Conservation (phyloP, 2,113 vertebrate genomes). For the Oenanthe melanoleuca region DNA sequence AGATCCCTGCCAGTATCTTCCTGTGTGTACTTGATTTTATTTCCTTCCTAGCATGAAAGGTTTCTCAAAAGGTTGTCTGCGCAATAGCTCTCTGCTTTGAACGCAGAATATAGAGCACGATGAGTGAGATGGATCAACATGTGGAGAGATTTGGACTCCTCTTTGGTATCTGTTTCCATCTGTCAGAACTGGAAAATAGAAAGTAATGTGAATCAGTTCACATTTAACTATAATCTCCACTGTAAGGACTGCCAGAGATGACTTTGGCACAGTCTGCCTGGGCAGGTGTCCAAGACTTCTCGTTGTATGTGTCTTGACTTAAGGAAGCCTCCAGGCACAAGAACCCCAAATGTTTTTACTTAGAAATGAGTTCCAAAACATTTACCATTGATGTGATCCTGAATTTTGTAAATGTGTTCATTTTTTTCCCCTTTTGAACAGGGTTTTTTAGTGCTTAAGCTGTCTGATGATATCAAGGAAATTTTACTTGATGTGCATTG, state of each 20-base stretch:
- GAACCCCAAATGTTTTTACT: not conserved
- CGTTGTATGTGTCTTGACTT: not conserved
- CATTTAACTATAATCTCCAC: conserved; percentile 45
- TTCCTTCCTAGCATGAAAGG: conserved; percentile 2
- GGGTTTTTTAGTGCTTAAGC: not conserved
- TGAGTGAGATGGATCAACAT: conserved; percentile 37
- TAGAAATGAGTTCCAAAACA: not conserved
- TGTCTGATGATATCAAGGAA: not conserved
- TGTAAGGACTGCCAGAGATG: conserved; percentile 31
- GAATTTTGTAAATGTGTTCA: not conserved
- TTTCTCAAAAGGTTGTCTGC: not conserved
- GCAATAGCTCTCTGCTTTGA: not conserved
- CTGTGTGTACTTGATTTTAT: not conserved
- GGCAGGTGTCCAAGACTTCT: conserved; percentile 30
- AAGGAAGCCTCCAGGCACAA: not conserved
- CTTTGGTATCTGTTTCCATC: conserved; percentile 45
- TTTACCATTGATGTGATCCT: not conserved
- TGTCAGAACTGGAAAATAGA: conserved; percentile 36
- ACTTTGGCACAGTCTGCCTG: conserved; percentile 6
- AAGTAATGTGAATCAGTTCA: conserved; percentile 35
- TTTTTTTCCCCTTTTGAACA: not conserved
- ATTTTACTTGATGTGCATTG: not conserved
- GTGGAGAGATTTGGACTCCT: not conserved
- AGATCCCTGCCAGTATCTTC: not conserved
- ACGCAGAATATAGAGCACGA: not conserved